Conservation (phyloP, 2,113 vertebrate genomes). For the Helogale parvula region DNA sequence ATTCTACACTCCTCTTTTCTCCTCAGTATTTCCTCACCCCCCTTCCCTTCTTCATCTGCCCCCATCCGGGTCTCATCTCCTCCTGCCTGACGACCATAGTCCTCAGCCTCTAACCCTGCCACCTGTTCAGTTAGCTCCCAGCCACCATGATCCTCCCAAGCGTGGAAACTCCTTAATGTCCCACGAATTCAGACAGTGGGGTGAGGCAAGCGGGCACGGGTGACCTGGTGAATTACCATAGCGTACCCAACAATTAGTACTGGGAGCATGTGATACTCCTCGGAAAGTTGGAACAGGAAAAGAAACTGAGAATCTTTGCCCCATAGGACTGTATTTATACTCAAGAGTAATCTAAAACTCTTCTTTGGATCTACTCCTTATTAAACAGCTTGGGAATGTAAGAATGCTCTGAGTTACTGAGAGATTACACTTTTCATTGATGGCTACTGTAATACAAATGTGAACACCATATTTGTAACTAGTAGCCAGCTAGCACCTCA, state of each 20-base stretch:
- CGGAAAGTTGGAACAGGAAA: background rate
- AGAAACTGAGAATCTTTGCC: background rate
- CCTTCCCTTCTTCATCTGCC: background rate
- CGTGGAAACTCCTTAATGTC: background rate
- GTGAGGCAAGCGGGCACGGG: rapidly evolving
- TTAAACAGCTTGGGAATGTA: background rate
- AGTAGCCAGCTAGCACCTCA: background rate
- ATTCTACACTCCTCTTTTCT: background rate
- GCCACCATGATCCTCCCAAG: too few relatives aligned
- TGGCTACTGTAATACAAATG: background rate
- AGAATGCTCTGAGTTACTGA: background rate
- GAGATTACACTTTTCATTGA: background rate
- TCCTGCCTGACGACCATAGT: background rate
- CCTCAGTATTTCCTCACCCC: too few relatives aligned
- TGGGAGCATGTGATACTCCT: background rate
- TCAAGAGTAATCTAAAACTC: background rate
- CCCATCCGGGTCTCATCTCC: background rate
- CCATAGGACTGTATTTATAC: background rate
- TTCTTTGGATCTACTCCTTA: background rate
- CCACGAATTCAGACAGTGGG: background rate
- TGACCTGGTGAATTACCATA: background rate
- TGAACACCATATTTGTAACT: background rate
- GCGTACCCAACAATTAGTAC: background rate
- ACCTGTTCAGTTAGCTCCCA: background rate
- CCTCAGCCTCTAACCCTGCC: background rate